Base-by-base conservation (phyloP, 2,888 invertebrate genomes). In the Caradrina kadenii region DNA sequence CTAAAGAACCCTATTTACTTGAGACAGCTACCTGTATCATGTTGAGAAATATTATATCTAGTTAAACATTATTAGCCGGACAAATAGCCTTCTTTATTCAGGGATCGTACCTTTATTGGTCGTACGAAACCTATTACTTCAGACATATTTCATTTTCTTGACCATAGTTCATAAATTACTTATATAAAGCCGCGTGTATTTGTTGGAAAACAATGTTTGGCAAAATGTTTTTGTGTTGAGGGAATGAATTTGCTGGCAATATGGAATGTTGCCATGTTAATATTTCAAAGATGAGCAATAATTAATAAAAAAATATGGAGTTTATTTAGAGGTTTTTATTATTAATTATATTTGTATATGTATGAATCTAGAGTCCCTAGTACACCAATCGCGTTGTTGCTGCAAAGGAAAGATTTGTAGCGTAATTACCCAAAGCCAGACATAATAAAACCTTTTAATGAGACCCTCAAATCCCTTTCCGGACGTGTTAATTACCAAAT, bases 401-500 rank as follows among this genome's bases (percentile, higher is more conserved):
- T 49, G 26, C 55, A 42, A 54, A 64, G 48, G n/a, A 35, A 62
- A 65, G 62, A 69, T 79, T 74, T 74, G 52, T 56, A 63, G 39
- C 63, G 53, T 60, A 69, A 74, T 77, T 66, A 74, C 53, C 62
- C 55, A 55, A 69, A 74, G 35, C 54, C 61, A 69, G 64, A 66
- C 75, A 65, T 58, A 79, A 75, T 73, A 79, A 74, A 77, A 74
- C 63, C 70, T 60, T 74, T 70, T 75, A 70, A 77, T 70, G 77
- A 59, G 60, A 31, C 60, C 59, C 73, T 63, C 26, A 59, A 68
- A 78, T 63, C 63, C 42, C 68, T 56, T 52, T 60, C 42, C 35
- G 63, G 59, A 68, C 54, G 63, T 73, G 76, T 67, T 78, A 76
- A 76, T 78, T 78, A 63, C 78, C 19, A 49, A 61, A 76, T 58